Evolutionary conservation across 2,797 vertebrate species (phyloP).

Genomic region (Mycteria americana): DNA sequence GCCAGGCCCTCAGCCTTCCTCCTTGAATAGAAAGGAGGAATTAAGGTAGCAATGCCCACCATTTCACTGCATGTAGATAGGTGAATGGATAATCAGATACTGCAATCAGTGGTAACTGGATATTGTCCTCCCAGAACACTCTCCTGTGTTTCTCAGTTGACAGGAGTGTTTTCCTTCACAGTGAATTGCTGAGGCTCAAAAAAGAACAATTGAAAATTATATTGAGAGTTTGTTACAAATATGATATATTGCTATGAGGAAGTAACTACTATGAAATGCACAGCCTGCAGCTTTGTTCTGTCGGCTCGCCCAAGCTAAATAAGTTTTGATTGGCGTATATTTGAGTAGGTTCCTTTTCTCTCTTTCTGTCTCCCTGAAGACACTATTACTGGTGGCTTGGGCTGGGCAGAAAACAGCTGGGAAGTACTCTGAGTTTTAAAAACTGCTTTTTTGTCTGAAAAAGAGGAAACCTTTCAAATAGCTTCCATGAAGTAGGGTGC

Average conservation of each 20-base stretch:
- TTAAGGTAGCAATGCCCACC: too few species aligned
- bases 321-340: not conserved
- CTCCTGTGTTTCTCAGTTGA: not conserved
- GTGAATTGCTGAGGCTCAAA: not conserved
- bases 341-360: not conserved
- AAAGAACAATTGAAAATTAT: not conserved
- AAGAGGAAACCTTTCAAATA: not conserved
- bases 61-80: accelerated
- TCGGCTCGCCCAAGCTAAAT: not conserved
- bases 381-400: not conserved
- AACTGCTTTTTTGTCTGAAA: not conserved
- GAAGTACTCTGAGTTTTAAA: not conserved
- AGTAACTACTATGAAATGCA: not conserved
- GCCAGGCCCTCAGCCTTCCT: not conserved
- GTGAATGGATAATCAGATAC: not conserved
- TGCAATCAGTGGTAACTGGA: not conserved
- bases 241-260: not conserved
- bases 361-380: not conserved
- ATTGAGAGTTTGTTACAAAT: slow-evolving; percentile 12
- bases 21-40: not conserved
- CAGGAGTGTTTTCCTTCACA: not conserved
- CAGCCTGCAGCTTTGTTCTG: slow-evolving; percentile 11
- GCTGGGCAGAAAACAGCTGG: not conserved
- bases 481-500: not conserved
- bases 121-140: not conserved